These are phyloP conservation scores for Drosophila multiciliata DNA, from an alignment of 2,888 invertebrate genomes.

Conservation along the genomic window DNA sequence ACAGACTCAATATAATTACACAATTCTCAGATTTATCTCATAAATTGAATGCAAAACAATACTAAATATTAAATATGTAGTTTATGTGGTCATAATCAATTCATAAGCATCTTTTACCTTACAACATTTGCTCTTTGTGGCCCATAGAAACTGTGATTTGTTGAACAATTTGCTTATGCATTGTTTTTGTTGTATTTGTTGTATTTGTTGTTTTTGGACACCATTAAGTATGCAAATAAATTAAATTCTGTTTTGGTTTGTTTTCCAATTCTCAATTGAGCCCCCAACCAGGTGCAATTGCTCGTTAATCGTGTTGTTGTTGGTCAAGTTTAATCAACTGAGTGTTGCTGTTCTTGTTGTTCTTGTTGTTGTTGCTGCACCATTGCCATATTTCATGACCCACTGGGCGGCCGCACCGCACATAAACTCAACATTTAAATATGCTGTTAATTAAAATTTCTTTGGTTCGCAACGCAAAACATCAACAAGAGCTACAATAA, in stretches of 20 bases:
- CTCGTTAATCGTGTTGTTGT: constrained; percentile 4
- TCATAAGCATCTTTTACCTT: not conserved
- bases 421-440: constrained; percentile 74
- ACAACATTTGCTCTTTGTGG: constrained; percentile 15
- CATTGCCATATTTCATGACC: constrained; percentile 63
- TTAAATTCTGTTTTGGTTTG: constrained; percentile 55
- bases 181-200: constrained; percentile 8
- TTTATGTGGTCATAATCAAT: constrained; percentile 31
- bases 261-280: constrained; percentile 47
- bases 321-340: constrained; percentile 68
- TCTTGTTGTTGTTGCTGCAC: constrained; percentile 22
- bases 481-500: constrained; percentile 8
- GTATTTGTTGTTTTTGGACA: constrained; percentile 6
- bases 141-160: constrained; percentile 27
- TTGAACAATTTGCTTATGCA: not conserved
- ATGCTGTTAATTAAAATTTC: constrained; percentile 75
- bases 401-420: constrained; percentile 50
- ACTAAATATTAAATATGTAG: constrained; percentile 20
- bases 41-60: constrained; percentile 11
- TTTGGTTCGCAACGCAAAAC: constrained; percentile 38
- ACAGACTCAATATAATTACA: not conserved
- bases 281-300: constrained; percentile 44
- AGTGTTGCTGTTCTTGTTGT: constrained; percentile 43
- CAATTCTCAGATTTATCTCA: not conserved
- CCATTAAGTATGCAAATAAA: constrained; percentile 35